These are phyloP conservation scores for Archaeoteleia sp. DNA, from an alignment of 2,888 invertebrate genomes.

Conservation along the genomic window DNA sequence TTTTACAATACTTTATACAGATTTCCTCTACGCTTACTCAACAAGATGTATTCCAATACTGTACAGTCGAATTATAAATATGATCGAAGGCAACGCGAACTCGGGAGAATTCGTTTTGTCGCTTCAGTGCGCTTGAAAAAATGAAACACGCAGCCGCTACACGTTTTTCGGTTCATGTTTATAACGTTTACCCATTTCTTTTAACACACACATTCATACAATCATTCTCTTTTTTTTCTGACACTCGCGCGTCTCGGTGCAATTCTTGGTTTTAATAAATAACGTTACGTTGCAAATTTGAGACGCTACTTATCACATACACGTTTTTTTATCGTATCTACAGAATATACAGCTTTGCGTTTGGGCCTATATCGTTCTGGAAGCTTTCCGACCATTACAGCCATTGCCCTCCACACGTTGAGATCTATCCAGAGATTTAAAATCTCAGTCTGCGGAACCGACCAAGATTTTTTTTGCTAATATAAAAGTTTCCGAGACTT, in stretches of 20 bases:
- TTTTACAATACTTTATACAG: constrained; percentile 71
- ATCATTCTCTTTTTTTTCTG: constrained; percentile 38
- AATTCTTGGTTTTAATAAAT: constrained; percentile 52
- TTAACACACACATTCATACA: constrained; percentile 40
- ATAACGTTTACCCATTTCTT: background rate
- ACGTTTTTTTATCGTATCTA: constrained; percentile 72
- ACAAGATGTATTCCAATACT: constrained; percentile 65
- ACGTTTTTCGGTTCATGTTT: constrained; percentile 5
- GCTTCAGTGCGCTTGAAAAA: constrained; percentile 21
- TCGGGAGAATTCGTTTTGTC: constrained; percentile 11
- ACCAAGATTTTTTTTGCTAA: too few species aligned
- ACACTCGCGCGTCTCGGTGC: constrained; percentile 32
- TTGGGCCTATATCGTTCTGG: constrained; percentile 6
- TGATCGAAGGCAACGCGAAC: constrained; percentile 48
- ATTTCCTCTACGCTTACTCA: constrained; percentile 61
- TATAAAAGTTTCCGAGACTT: too few species aligned
- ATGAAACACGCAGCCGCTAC: constrained; percentile 29
- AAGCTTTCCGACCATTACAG: background rate
- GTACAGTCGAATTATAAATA: constrained; percentile 67
- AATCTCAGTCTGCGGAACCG: too few species aligned
- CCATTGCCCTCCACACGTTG: background rate
- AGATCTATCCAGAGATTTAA: too few species aligned
- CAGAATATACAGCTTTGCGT: constrained; percentile 67
- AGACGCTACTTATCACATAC: constrained; percentile 72
- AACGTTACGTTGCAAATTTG: constrained; percentile 64